phyloP scores from a whole-genome alignment of 1,140 invertebrate species.

The Theocolax elegans region DNA sequence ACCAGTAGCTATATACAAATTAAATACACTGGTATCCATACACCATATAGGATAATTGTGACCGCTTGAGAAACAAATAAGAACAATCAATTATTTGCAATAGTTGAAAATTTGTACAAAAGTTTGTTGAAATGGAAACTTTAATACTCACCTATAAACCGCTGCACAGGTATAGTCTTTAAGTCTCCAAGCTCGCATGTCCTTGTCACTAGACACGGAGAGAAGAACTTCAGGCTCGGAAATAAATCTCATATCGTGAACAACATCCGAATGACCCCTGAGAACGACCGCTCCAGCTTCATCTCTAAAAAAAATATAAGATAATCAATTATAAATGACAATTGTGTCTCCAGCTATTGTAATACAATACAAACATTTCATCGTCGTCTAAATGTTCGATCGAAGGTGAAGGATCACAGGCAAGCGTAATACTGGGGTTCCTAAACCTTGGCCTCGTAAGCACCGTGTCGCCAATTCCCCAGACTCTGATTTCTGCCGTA shows the following conservation, averaged over 20 bases:
- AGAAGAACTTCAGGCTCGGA: conserved; percentile 72
- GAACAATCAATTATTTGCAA: conserved; percentile 13
- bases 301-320: conserved; percentile 52
- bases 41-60: conserved; percentile 91
- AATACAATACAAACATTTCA: conserved; percentile 46
- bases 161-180: conserved; percentile 76
- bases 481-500: conserved; percentile 72
- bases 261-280: conserved; percentile 78
- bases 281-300: conserved; percentile 71
- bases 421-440: conserved; percentile 51
- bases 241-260: conserved; percentile 79
- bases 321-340: background rate
- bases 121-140: background rate
- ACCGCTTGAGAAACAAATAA: conserved; percentile 73
- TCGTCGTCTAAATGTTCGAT: conserved; percentile 48
- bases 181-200: conserved; percentile 79
- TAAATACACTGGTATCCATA: conserved; percentile 79
- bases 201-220: conserved; percentile 82
- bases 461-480: conserved; percentile 73
- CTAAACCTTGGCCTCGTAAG: conserved; percentile 59
- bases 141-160: conserved; percentile 72
- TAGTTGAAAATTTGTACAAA: background rate
- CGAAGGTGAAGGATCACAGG: conserved; percentile 51
- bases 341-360: background rate
- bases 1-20: conserved; percentile 81